A percentile compares a stretch with the other conserved stretches of the same genome.
phyloP scores from a whole-genome alignment of 2,113 vertebrate genomes.

The Actinemys pallida region DNA sequence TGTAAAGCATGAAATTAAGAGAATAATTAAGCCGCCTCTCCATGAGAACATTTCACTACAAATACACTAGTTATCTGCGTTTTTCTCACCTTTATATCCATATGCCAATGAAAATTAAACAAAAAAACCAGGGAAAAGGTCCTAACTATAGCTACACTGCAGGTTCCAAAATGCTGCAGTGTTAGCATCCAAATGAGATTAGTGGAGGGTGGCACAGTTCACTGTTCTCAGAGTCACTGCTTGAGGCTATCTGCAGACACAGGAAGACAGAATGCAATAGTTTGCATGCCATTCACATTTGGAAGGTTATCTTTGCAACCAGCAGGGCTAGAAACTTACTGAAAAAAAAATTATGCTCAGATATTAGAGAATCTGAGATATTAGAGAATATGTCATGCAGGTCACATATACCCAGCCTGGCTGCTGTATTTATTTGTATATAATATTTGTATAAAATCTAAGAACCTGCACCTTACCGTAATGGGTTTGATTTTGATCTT shows the following conservation, averaged over 20 bases:
- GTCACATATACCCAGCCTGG: background rate
- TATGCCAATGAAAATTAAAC: background rate
- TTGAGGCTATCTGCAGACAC: background rate
- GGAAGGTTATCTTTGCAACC: background rate
- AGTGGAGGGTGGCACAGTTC: background rate
- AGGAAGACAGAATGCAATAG: background rate
- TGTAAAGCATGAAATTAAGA: background rate
- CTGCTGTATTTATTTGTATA: too few species aligned
- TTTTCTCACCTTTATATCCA: background rate
- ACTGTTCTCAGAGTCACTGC: background rate
- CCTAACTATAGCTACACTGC: background rate
- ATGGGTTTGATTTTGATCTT: background rate
- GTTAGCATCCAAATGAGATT: background rate
- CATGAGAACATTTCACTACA: background rate
- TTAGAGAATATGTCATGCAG: background rate
- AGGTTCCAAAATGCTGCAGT: background rate
- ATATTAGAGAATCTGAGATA: background rate
- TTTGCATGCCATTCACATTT: background rate
- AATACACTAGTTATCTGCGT: background rate
- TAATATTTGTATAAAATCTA: background rate
- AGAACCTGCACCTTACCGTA: background rate
- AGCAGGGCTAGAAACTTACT: background rate
- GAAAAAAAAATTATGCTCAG: background rate
- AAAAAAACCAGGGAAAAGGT: background rate
- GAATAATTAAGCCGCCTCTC: background rate